Base-by-base conservation (phyloP, 2,888 invertebrate species). In the Argyresthia goedartella region DNA sequence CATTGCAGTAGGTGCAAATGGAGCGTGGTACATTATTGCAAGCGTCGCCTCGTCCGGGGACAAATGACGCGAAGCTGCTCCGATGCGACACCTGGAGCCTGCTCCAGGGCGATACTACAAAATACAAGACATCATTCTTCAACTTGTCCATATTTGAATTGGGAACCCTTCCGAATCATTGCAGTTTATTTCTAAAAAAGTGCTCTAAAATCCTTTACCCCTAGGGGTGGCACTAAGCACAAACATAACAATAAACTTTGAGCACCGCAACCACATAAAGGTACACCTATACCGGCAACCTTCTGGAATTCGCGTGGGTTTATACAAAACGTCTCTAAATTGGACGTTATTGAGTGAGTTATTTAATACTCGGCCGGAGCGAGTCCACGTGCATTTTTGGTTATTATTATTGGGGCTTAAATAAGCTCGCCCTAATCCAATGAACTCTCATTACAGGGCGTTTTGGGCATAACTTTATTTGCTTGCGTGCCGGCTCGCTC, bases 291-390 rank as follows among this genome's bases (percentile, higher is more conserved):
- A 58, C 64, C 67, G 60, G 61, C 59, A 64, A 60, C 55, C 56
- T 25, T 59, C 61, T 60, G 69, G 71, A 66, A 70, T 71, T 64
- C 67, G 62, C 54, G 54, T 59, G 60, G 59, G 63, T 62, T 61
- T 65, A 63, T 64, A 62, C 58, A 58, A n/a, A 61, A 55, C 55
- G 55, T 53, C 62, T 63, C 75, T 67, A 78, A 77, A 81, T 79
- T 76, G 75, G 72, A 76, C 71, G 69, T 71, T 76, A 81, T 80
- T 85, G 82, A 82, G 77, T 84, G 82, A 84, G 85, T 81, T 86
- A 85, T 84, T 82, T 81, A 78, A 80, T 77, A 74, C 64, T 62
- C 60, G 59, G 66, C 55, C 52, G 58, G 25, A 33, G n/a, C 44
- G 10, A 60, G 72, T 70, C 77, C 80, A 81, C 81, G 81, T 84